phyloP scores from a whole-genome alignment of 2,888 invertebrate species.

The Phyto melanocephala region DNA sequence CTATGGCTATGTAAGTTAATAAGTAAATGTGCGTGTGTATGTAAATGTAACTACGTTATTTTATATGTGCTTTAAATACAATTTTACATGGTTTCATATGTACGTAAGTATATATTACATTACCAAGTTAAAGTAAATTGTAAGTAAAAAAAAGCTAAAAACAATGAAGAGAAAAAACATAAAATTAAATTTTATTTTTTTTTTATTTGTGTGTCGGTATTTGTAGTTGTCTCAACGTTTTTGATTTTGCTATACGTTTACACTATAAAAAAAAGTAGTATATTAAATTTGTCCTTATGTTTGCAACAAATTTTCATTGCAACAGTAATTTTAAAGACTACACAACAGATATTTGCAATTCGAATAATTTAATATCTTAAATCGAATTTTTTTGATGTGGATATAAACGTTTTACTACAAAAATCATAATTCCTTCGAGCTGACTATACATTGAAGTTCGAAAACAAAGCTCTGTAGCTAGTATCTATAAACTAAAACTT shows the following conservation, averaged over 20 bases:
- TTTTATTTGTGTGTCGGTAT: neutral
- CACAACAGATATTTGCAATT: no score
- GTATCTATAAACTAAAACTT: no score
- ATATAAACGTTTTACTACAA: no score
- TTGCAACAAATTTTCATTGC: no score
- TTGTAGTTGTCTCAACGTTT: neutral
- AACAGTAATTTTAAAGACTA: no score
- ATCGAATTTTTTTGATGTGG: no score
- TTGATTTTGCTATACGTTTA: neutral
- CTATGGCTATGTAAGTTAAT: slow-evolving; percentile 22
- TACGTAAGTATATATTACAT: neutral
- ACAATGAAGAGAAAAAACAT: slow-evolving; percentile 5
- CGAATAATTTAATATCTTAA: no score
- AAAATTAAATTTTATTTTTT: slow-evolving; percentile 54
- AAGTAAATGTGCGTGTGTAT: neutral
- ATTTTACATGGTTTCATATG: neutral
- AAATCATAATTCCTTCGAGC: no score
- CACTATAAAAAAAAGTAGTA: neutral
- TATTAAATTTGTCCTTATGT: neutral
- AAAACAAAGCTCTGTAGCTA: no score
- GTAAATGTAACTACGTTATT: neutral
- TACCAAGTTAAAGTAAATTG: slow-evolving; percentile 4
- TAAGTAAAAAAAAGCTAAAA: slow-evolving; percentile 9
- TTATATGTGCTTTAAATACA: neutral
- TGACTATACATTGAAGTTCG: no score